Evolutionary conservation across 2,797 vertebrate species (phyloP).

Genomic region (Phoebastria nigripes): DNA sequence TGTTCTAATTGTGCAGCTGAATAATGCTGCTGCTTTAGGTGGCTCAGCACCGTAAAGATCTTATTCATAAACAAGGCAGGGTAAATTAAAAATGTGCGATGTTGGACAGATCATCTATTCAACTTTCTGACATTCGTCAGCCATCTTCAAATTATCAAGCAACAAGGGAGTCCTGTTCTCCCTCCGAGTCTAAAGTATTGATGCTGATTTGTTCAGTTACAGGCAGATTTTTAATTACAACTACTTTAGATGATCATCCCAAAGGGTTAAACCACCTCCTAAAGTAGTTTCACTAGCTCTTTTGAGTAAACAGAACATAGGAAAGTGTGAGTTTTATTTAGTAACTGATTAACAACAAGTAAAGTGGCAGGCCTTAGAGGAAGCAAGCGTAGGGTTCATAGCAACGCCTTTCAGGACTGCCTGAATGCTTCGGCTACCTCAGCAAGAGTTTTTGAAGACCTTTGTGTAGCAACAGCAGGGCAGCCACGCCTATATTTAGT

Average conservation of each 20-base stretch:
- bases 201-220: background rate
- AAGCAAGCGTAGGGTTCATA: accelerated
- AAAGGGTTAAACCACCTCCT: background rate
- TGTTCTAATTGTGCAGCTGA: slow-evolving; percentile 51
- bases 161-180: background rate
- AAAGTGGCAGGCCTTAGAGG: background rate
- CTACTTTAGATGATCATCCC: background rate
- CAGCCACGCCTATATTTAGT: background rate
- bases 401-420: background rate
- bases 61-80: background rate
- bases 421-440: background rate
- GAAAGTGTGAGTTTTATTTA: background rate
- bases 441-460: background rate
- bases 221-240: background rate
- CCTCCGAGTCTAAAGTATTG: background rate
- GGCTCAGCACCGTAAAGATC: background rate
- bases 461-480: background rate
- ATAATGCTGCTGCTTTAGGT: slow-evolving; percentile 20
- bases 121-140: background rate
- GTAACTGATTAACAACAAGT: background rate
- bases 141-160: background rate
- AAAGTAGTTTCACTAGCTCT: background rate
- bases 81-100: background rate
- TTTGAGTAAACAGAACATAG: background rate
- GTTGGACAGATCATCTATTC: background rate